Evolutionary conservation across 1,140 invertebrate genomes (phyloP).

Genomic region (Drepana arcuata): DNA sequence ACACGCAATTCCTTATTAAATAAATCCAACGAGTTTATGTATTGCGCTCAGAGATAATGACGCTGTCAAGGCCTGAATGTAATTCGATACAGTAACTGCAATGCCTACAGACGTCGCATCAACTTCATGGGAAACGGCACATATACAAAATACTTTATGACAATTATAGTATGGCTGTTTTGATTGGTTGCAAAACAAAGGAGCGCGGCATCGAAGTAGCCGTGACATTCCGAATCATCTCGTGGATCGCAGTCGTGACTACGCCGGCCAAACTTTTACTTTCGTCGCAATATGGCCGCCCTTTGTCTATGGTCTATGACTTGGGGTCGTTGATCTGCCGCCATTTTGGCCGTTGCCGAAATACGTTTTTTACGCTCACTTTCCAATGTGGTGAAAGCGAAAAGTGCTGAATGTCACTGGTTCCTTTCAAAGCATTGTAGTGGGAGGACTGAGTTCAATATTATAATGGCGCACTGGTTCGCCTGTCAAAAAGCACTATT

Average conservation of each 20-base stretch:
- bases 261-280: constrained; percentile 52
- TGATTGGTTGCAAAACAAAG: constrained; percentile 48
- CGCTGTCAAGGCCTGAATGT: too few relatives aligned
- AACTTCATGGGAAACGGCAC: too few relatives aligned
- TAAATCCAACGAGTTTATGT: too few relatives aligned
- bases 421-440: constrained; percentile 68
- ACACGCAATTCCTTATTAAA: too few relatives aligned
- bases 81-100: too few relatives aligned
- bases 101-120: too few relatives aligned
- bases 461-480: constrained; percentile 34
- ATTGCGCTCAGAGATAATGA: too few relatives aligned
- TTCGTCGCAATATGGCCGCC: constrained; percentile 51
- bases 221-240: constrained; percentile 68
- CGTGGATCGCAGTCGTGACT: constrained; percentile 56
- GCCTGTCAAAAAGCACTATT: constrained; percentile 31
- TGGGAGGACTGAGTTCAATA: constrained; percentile 57
- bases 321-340: constrained; percentile 53
- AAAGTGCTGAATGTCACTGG: constrained; percentile 69
- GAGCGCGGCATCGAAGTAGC: constrained; percentile 32
- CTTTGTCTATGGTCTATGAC: constrained; percentile 62
- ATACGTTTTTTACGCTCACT: constrained; percentile 70
- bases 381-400: constrained; percentile 71
- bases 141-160: too few relatives aligned
- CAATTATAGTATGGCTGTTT: too few relatives aligned
- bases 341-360: constrained; percentile 66